Evolutionary conservation across 1,140 invertebrate genomes (phyloP).

Genomic region (Megalonaias nervosa): DNA sequence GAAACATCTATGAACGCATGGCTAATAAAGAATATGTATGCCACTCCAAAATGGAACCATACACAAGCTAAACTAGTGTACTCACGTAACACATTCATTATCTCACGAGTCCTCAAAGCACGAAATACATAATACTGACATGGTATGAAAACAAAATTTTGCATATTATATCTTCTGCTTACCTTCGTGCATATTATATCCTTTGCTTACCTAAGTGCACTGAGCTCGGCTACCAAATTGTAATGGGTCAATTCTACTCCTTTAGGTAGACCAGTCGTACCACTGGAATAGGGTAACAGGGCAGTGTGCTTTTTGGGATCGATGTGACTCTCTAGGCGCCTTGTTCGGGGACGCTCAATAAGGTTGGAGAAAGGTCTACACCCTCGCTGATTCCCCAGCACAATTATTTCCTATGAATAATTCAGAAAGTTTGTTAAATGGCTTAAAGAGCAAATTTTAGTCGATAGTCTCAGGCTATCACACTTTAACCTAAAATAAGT

Average conservation of each 20-base stretch:
- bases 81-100: background rate
- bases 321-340: constrained; percentile 7
- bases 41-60: background rate
- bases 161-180: background rate
- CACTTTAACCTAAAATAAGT: too few relatives aligned
- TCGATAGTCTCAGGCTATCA: too few relatives aligned
- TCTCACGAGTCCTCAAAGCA: too few relatives aligned
- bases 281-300: constrained; percentile 70
- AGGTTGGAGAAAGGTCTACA: constrained; percentile 10
- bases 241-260: constrained; percentile 62
- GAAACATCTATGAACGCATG: too few relatives aligned
- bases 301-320: constrained; percentile 51
- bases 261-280: constrained; percentile 65
- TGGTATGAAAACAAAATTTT: background rate
- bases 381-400: constrained; percentile 21
- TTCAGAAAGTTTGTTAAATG: too few relatives aligned
- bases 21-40: too few relatives aligned
- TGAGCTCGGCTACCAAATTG: constrained; percentile 57
- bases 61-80: background rate
- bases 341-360: background rate
- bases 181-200: background rate
- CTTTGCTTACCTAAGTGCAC: constrained; percentile 38
- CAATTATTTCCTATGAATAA: constrained; percentile 71
- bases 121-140: too few relatives aligned
- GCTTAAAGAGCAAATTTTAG: too few relatives aligned